Conservation (phyloP, 1,140 invertebrate genomes). For the Bicyclus anynana region DNA sequence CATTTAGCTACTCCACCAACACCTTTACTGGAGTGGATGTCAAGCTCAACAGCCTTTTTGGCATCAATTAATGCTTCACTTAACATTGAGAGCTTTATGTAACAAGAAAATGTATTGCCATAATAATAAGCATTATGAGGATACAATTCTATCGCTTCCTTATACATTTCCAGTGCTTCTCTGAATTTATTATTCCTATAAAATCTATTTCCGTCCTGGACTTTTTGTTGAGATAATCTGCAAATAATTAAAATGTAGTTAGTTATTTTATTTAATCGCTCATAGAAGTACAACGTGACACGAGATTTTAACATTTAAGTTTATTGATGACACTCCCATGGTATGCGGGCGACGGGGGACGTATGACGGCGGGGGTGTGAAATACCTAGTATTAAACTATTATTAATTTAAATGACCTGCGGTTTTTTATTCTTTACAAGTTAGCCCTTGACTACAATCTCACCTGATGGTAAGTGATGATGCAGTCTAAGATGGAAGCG, state of each 20-base stretch:
- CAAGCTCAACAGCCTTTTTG: background rate
- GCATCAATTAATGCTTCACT: background rate
- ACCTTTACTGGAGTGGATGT: background rate
- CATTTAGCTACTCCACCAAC: background rate
- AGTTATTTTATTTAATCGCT: background rate
- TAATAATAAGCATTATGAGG: background rate
- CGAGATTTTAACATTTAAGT: too few species aligned
- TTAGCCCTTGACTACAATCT: too few species aligned
- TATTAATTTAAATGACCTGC: too few species aligned
- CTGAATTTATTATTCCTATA: background rate
- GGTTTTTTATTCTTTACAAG: too few species aligned
- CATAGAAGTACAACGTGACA: too few species aligned
- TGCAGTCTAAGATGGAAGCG: too few species aligned
- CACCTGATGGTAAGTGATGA: too few species aligned
- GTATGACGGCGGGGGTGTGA: too few species aligned
- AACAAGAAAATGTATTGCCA: background rate
- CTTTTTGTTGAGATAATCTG: background rate
- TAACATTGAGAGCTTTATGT: background rate
- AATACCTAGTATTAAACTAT: too few species aligned
- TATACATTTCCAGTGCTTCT: background rate
- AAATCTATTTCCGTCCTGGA: background rate
- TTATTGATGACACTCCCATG: too few species aligned
- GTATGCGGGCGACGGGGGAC: too few species aligned
- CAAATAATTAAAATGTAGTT: background rate
- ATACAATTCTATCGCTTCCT: background rate